A percentile compares a stretch with the other conserved stretches of the same genome.
These are phyloP conservation scores for Acronicta aceris DNA, from an alignment of 2,888 invertebrate genomes.

Conservation along the genomic window DNA sequence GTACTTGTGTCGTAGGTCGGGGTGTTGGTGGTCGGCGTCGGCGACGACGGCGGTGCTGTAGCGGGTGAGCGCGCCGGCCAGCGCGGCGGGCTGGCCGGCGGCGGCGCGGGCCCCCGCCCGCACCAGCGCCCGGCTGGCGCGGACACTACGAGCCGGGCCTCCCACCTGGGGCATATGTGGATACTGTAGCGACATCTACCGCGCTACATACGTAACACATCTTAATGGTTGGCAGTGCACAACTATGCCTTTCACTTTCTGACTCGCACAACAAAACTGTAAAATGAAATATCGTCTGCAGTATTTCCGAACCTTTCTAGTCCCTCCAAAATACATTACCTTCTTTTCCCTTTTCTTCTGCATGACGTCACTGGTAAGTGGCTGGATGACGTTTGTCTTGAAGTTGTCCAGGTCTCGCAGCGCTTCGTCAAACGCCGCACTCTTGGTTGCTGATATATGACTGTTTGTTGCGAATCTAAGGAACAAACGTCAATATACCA, in stretches of 20 bases:
- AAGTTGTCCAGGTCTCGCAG: conserved; percentile 70
- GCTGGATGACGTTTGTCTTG: conserved; percentile 63
- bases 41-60: conserved; percentile 38
- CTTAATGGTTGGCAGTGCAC: no score
- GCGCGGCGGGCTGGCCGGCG: conserved; percentile 13
- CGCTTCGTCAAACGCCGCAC: conserved; percentile 71
- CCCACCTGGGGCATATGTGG: no score
- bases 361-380: conserved; percentile 54
- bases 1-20: no score
- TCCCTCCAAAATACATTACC: no score
- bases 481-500: not conserved
- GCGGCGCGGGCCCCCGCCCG: conserved; percentile 8
- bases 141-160: not conserved
- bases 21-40: not conserved
- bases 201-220: no score
- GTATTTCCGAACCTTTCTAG: no score
- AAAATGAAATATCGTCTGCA: no score
- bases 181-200: no score
- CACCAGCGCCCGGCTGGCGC: not conserved
- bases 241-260: no score
- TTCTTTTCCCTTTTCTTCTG: conserved; percentile 14
- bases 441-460: conserved; percentile 69
- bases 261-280: no score
- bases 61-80: conserved; percentile 54
- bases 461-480: conserved; percentile 77